Evolutionary conservation across 2,888 invertebrate species (phyloP), one percentile per base, ranked within the genome.

Genomic region (Callinectes sapidus): DNA sequence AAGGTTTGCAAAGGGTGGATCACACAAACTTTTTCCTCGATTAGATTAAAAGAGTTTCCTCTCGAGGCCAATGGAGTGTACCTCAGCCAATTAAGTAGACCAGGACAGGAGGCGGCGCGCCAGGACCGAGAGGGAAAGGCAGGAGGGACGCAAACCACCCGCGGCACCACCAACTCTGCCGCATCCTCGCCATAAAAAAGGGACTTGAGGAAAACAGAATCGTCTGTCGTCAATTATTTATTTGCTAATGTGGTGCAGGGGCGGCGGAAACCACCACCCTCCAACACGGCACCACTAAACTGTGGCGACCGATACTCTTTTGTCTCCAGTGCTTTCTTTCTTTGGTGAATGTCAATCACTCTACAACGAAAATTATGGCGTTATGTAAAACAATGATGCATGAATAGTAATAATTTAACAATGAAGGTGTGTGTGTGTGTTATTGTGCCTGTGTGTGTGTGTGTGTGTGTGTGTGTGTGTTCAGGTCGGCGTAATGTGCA

Each of bases 21-120:
- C 92, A 90, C 87, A 92, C 87, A 90, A 87, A 32, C 87, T 90
- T 48, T 87, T 87, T 89, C 54, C 77, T 28, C 28, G 32, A 23
- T 28, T 77, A 32, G 54, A 85, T 89, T 42, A 85, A 88, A 89
- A 92, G 85, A 92, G 61, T 87, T 90, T 90, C 87, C 88, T 81
- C 87, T 28, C 87, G 54, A 32, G 92, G 90, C 92, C 92, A 90
- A 90, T 92, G 87, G 87, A 92, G 87, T 90, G 90, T 90, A 77
- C 92, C 92, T 92, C 87, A 81, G 90, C 92, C 92, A 92, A 92
- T 92, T 92, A 92, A 90, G 81, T 81, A 87, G 77, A 23, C 55
- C 18, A 87, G 54, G 55, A 28, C 55, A 90, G 13, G 87, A 92
- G 39, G 61, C 6, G 32, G 77, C 6, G 61, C 90, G 77, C 42